phyloP scores from a whole-genome alignment of 2,113 vertebrate species.

The Neolamprologus brichardi region DNA sequence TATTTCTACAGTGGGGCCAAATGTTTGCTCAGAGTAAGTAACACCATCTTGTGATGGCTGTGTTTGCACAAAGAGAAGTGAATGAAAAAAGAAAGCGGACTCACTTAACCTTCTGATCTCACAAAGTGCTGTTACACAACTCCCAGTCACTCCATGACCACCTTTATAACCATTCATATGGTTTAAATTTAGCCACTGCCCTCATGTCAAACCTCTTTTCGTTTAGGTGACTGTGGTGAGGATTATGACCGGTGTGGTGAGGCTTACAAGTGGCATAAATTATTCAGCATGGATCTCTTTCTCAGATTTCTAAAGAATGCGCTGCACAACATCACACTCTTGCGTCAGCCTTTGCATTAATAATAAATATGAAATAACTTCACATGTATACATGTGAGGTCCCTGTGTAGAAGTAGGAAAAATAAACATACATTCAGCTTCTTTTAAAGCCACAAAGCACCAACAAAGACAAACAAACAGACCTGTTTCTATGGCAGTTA shows the following conservation, averaged over 20 bases:
- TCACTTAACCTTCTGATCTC: not conserved
- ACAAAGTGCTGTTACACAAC: not conserved
- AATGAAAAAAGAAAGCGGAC: not conserved
- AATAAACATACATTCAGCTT: not conserved
- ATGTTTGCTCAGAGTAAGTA: not conserved
- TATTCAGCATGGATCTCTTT: constrained; percentile 12
- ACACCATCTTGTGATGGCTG: not conserved
- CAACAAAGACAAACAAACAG: not conserved
- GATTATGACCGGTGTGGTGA: not conserved
- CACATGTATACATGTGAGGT: not conserved
- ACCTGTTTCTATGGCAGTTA: not conserved
- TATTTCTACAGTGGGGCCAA: not conserved
- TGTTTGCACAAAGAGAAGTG: not conserved
- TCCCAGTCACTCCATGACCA: not conserved
- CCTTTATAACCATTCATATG: not conserved
- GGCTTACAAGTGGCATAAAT: not conserved
- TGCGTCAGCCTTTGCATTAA: not conserved
- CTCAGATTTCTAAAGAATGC: not conserved
- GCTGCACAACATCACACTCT: not conserved
- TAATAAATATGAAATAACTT: not conserved
- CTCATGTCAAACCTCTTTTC: not conserved
- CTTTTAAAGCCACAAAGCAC: not conserved
- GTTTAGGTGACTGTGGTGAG: not conserved
- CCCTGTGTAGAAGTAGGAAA: not conserved
- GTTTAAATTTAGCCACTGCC: not conserved